These are phyloP conservation scores for Nephrotoma flavescens DNA, from an alignment of 2,888 invertebrate species.

Conservation along the genomic window DNA sequence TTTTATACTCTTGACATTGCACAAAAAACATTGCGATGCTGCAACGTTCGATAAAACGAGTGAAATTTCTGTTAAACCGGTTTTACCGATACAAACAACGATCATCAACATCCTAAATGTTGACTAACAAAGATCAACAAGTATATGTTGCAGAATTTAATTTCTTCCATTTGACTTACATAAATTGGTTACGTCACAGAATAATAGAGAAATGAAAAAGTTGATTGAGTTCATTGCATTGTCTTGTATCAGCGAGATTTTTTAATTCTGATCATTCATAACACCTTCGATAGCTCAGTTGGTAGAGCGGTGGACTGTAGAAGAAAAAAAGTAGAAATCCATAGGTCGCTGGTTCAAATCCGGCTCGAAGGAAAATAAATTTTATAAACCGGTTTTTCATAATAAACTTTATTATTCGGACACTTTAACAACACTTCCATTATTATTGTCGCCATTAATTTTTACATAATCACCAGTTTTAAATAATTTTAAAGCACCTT, in stretches of 20 bases:
- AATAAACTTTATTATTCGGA: not conserved
- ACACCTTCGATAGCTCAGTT: conserved; percentile 22
- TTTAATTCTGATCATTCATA: too few species aligned
- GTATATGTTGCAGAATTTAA: not conserved
- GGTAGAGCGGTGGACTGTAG: conserved; percentile 25
- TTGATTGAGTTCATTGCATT: too few species aligned
- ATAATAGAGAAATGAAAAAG: too few species aligned
- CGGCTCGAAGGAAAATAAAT: conserved; percentile 41
- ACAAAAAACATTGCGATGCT: too few species aligned
- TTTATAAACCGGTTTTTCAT: too few species aligned
- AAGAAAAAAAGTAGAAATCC: conserved; percentile 27
- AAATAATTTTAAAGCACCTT: not conserved
- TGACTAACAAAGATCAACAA: not conserved
- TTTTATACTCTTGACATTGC: too few species aligned
- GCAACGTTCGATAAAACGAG: too few species aligned
- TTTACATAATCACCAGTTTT: not conserved
- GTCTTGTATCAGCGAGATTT: too few species aligned
- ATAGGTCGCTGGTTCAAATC: conserved; percentile 56
- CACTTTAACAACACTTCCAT: not conserved
- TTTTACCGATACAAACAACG: not conserved
- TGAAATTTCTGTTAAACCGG: not conserved
- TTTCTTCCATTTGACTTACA: too few species aligned
- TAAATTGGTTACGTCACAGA: too few species aligned
- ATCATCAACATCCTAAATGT: not conserved
- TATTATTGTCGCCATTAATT: not conserved